Percentiles rank a stretch among this genome's conserved stretches.
Conservation (phyloP, 2,797 vertebrate genomes). For the Acrossocheilus wenchowensis region DNA sequence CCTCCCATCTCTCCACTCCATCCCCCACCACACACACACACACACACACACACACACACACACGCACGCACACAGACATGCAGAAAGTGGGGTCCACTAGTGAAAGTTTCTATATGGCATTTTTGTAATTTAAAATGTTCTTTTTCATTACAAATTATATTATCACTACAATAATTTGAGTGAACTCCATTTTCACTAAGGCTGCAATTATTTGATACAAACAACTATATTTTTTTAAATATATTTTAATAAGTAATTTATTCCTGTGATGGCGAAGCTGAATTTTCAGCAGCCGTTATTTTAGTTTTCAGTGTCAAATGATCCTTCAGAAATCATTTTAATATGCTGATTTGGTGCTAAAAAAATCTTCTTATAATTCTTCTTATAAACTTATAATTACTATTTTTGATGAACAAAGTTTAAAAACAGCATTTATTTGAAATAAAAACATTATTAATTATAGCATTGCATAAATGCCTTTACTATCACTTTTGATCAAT, state of each 20-base stretch:
- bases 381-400: too few species aligned
- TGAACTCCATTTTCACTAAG: neutral
- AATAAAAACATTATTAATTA: neutral
- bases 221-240: neutral
- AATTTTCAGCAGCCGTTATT: neutral
- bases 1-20: conserved; percentile 65
- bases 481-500: too few species aligned
- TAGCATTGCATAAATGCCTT: too few species aligned
- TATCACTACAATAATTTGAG: neutral
- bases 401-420: neutral
- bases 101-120: neutral
- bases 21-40: conserved; percentile 27
- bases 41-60: neutral
- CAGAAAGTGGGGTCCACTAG: conserved; percentile 56
- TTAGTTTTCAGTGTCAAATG: neutral
- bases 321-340: neutral
- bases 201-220: neutral
- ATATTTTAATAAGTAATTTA: neutral
- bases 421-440: neutral
- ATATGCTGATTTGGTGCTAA: neutral
- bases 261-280: neutral
- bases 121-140: neutral
- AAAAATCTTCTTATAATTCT: too few species aligned
- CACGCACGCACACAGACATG: neutral
- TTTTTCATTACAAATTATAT: neutral